Percentiles rank a stretch among this genome's conserved stretches.
phyloP scores from a whole-genome alignment of 2,888 invertebrate genomes.

The Corbicula japonica region DNA sequence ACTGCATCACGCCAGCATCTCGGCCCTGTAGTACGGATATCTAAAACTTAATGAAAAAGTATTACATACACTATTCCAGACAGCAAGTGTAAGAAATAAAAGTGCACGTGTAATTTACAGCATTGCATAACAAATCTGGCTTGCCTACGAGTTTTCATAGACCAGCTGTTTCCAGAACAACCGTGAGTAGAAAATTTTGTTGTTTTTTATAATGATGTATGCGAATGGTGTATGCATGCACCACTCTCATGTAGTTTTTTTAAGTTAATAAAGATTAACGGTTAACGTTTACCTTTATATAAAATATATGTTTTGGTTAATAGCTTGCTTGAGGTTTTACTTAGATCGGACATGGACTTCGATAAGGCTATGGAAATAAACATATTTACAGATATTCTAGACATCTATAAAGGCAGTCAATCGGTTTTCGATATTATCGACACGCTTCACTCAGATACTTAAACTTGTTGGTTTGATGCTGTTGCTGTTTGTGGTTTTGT shows the following conservation, averaged over 20 bases:
- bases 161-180: conserved; percentile 34
- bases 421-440: no score
- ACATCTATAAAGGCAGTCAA: no score
- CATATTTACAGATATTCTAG: no score
- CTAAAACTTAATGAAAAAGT: conserved; percentile 28
- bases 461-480: no score
- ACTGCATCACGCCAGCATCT: conserved; percentile 27
- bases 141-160: conserved; percentile 14
- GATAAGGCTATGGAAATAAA: no score
- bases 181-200: conserved; percentile 17
- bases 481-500: no score
- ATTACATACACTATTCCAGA: conserved; percentile 22
- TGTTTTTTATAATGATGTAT: neutral
- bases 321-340: no score
- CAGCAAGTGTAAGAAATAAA: conserved; percentile 35
- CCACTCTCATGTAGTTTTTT: neutral
- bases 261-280: neutral
- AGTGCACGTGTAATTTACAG: conserved; percentile 45
- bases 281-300: neutral
- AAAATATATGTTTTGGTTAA: neutral
- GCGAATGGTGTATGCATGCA: neutral
- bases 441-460: no score
- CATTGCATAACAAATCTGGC: neutral
- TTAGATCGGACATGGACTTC: no score
- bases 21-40: conserved; percentile 33